Percentiles rank a stretch among this genome's conserved stretches.
phyloP scores from a whole-genome alignment of 2,888 invertebrate genomes.

The Drosophila falleni region DNA sequence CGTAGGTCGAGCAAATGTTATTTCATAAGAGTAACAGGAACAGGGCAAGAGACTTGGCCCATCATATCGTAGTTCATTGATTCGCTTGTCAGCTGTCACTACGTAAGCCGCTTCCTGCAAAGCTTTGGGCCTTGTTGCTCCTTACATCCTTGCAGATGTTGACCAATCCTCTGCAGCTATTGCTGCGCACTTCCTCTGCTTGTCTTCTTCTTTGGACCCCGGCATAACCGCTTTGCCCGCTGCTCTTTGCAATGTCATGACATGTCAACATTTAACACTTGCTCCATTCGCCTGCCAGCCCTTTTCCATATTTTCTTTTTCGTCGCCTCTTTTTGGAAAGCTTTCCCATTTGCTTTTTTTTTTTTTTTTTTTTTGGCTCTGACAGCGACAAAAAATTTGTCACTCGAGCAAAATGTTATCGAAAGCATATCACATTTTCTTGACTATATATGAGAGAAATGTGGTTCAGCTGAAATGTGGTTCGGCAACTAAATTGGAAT shows the following conservation, averaged over 20 bases:
- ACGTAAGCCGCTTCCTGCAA: slow-evolving; percentile 73
- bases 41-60: slow-evolving; percentile 37
- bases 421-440: slow-evolving; percentile 69
- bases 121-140: slow-evolving; percentile 40
- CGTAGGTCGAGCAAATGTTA: slow-evolving; percentile 51
- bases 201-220: slow-evolving; percentile 14
- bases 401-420: slow-evolving; percentile 74
- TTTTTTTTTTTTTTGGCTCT: too few relatives aligned
- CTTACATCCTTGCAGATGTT: slow-evolving; percentile 40
- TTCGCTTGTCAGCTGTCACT: slow-evolving; percentile 78
- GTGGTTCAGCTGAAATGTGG: slow-evolving; percentile 29
- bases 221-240: slow-evolving; percentile 49
- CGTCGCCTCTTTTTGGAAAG: slow-evolving; percentile 26
- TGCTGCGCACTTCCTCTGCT: slow-evolving; percentile 44
- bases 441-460: slow-evolving; percentile 23
- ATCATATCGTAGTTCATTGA: slow-evolving; percentile 78
- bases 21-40: slow-evolving; percentile 29
- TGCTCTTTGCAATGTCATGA: slow-evolving; percentile 76
- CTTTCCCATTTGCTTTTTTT: slow-evolving; percentile 46
- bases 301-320: slow-evolving; percentile 20
- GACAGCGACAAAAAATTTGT: slow-evolving; percentile 71
- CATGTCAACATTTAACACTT: slow-evolving; percentile 81
- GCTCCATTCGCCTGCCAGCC: slow-evolving; percentile 65
- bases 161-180: slow-evolving; percentile 54
- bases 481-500: slow-evolving; percentile 45